Conservation (phyloP, 2,888 invertebrate species). For the Sussaba pulchella region DNA sequence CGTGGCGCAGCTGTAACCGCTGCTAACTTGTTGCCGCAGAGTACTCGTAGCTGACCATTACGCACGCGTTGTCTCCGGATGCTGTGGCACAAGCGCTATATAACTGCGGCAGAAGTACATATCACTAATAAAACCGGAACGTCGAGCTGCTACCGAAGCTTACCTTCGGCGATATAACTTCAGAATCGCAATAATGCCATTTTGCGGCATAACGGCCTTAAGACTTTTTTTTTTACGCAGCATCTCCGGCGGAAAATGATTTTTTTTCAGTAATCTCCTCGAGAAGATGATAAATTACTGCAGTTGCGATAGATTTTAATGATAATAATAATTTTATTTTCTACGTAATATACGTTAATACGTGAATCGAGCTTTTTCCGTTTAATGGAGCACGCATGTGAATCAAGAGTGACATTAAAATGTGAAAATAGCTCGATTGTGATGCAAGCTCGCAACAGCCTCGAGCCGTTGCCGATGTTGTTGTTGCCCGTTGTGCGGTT, state of each 20-base stretch:
- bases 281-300: no score
- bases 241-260: no score
- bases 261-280: no score
- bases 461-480: background rate
- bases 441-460: background rate
- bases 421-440: background rate
- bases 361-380: background rate
- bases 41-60: background rate
- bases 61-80: background rate
- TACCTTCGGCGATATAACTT: background rate
- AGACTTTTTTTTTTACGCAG: background rate
- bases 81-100: no score
- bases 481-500: constrained; percentile 2
- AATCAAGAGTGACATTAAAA: background rate
- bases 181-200: no score
- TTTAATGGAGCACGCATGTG: background rate
- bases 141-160: background rate
- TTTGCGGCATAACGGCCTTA: no score
- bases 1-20: constrained; percentile 18
- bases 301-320: no score
- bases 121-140: background rate
- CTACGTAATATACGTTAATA: no score
- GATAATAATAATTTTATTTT: no score
- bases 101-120: background rate
- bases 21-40: constrained; percentile 18